A percentile compares a stretch with the other conserved stretches of the same genome.
Evolutionary conservation across 1,140 invertebrate species (phyloP).

Genomic region (Drosophila takahashii): DNA sequence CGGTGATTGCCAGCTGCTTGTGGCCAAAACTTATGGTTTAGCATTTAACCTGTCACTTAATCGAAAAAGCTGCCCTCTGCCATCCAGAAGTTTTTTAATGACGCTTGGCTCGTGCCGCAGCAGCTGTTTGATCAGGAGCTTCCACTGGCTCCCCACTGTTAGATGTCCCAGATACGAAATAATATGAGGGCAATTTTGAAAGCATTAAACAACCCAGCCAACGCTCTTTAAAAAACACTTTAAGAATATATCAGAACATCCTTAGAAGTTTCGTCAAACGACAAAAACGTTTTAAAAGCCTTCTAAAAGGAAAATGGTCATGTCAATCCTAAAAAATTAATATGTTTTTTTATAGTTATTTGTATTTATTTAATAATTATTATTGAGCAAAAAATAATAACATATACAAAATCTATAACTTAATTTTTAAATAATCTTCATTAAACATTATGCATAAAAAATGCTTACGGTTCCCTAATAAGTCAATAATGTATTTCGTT

Average conservation of each 20-base stretch:
- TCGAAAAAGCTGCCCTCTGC: slow-evolving; percentile 53
- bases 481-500: no score
- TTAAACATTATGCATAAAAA: no score
- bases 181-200: slow-evolving; percentile 4
- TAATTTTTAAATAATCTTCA: no score
- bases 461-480: no score
- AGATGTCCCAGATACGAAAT: slow-evolving; percentile 35
- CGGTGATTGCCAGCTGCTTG: slow-evolving; percentile 55
- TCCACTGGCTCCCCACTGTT: slow-evolving; percentile 13
- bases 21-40: slow-evolving; percentile 59
- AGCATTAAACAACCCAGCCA: not conserved
- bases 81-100: slow-evolving; percentile 50
- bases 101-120: slow-evolving; percentile 41
- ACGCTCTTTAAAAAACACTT: not conserved
- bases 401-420: no score
- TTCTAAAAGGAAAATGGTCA: no score
- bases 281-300: no score
- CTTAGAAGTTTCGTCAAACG: no score
- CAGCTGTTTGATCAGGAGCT: slow-evolving; percentile 22
- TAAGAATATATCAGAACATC: not conserved
- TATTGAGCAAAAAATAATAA: no score
- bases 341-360: no score
- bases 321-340: no score
- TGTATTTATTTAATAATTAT: no score
- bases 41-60: slow-evolving; percentile 79